phyloP scores from a whole-genome alignment of 2,888 invertebrate genomes.

The Phaonia tiefii region DNA sequence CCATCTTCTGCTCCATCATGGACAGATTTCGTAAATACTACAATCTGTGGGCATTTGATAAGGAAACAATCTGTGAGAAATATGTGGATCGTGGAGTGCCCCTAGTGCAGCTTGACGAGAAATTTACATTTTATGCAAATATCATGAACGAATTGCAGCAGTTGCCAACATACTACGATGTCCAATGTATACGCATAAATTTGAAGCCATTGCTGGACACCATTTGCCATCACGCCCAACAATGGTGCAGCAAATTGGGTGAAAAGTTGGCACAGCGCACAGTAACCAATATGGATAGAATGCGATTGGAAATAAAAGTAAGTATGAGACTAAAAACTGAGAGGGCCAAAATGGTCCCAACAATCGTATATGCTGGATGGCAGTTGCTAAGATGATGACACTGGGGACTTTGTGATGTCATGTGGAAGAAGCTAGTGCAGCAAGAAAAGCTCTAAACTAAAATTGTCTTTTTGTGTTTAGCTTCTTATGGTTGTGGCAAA shows the following conservation, averaged over 20 bases:
- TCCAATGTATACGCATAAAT: constrained; percentile 87
- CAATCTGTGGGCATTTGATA: constrained; percentile 89
- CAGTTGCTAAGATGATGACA: neutral
- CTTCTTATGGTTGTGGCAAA: neutral
- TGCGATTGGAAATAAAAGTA: constrained; percentile 87
- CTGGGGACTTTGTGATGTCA: neutral
- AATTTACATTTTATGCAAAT: constrained; percentile 90
- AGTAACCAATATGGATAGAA: constrained; percentile 84
- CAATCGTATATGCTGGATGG: no score
- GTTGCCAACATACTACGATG: constrained; percentile 84
- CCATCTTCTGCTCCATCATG: constrained; percentile 43
- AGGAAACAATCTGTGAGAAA: constrained; percentile 87
- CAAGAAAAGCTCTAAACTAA: neutral
- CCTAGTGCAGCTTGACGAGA: constrained; percentile 87
- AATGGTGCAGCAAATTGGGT: constrained; percentile 90
- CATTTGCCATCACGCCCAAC: constrained; percentile 87
- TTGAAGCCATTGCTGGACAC: constrained; percentile 86
- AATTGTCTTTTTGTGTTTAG: neutral
- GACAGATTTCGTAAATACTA: constrained; percentile 87
- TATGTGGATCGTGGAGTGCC: constrained; percentile 86
- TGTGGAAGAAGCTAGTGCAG: neutral
- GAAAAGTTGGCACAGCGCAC: constrained; percentile 85
- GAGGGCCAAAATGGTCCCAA: constrained; percentile 13
- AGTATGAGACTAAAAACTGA: constrained; percentile 70
- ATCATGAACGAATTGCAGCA: constrained; percentile 85